These are phyloP conservation scores for Neopipo cinnamomea DNA, from an alignment of 2,113 vertebrate species.

Conservation along the genomic window DNA sequence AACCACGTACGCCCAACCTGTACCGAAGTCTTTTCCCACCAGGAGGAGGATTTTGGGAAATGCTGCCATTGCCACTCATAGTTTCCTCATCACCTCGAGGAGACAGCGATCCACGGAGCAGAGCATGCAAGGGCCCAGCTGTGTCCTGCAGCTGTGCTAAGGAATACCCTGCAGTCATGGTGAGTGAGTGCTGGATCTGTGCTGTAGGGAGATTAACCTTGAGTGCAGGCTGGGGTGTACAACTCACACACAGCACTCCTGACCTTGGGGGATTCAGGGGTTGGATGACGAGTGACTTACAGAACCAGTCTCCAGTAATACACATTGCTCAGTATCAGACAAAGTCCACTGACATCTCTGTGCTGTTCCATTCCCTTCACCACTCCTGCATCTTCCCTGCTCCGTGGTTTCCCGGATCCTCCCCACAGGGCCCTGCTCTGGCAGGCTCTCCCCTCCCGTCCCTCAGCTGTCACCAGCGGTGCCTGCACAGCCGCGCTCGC, in stretches of 20 bases:
- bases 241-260: not conserved
- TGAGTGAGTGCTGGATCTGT: not conserved
- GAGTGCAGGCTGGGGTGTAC: not conserved
- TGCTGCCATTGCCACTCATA: not conserved
- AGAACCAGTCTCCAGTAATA: conserved; percentile 27
- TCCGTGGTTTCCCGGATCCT: not conserved
- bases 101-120: not conserved
- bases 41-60: not conserved
- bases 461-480: not conserved
- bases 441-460: not conserved
- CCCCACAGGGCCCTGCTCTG: not conserved
- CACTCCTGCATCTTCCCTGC: not conserved
- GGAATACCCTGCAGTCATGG: not conserved
- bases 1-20: not conserved
- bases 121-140: not conserved
- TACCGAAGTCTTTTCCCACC: not conserved
- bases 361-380: not conserved
- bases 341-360: conserved; percentile 19
- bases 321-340: conserved; percentile 25
- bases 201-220: not conserved
- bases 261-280: not conserved
- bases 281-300: conserved; percentile 18
- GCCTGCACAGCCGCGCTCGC: not conserved
- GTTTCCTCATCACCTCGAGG: not conserved
- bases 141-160: not conserved